Evolutionary conservation across 2,797 vertebrate species (phyloP).

Genomic region (Acanthurus leucopareius): DNA sequence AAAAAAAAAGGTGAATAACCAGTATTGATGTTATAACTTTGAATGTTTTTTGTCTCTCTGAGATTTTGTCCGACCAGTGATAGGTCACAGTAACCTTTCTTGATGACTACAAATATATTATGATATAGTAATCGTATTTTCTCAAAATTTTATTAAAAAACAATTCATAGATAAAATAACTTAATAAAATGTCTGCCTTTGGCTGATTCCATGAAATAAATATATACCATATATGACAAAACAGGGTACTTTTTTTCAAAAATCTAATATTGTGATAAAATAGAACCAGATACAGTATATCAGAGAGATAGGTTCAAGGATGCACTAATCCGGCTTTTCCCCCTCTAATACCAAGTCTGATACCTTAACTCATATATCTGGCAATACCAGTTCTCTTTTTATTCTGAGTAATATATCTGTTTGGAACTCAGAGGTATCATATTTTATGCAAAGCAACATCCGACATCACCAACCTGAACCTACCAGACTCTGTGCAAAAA

Average conservation of each 20-base stretch:
- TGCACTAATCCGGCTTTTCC: background rate
- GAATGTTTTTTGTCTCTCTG: slow-evolving; percentile 11
- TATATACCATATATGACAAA: slow-evolving; percentile 14
- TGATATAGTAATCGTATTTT: slow-evolving; percentile 12
- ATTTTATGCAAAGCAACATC: background rate
- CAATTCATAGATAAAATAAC: slow-evolving; percentile 24
- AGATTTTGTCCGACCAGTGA: slow-evolving; percentile 7
- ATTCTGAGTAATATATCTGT: background rate
- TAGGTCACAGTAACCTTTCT: slow-evolving; percentile 17
- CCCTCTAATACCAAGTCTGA: background rate
- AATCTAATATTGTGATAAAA: background rate
- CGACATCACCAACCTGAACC: too few relatives aligned
- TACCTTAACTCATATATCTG: background rate
- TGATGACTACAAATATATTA: slow-evolving; percentile 11
- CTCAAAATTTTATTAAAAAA: slow-evolving; percentile 23
- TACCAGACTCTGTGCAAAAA: too few relatives aligned
- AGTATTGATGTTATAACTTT: slow-evolving; percentile 9
- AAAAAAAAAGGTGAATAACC: slow-evolving; percentile 25
- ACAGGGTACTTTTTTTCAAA: slow-evolving; percentile 1
- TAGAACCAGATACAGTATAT: background rate
- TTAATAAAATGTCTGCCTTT: slow-evolving; percentile 5
- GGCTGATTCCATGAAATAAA: slow-evolving; percentile 1
- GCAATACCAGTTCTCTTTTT: background rate
- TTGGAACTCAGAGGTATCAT: background rate
- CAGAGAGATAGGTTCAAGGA: too few relatives aligned